Conservation (phyloP, 2,113 vertebrate genomes). For the Otolemur garnettii region DNA sequence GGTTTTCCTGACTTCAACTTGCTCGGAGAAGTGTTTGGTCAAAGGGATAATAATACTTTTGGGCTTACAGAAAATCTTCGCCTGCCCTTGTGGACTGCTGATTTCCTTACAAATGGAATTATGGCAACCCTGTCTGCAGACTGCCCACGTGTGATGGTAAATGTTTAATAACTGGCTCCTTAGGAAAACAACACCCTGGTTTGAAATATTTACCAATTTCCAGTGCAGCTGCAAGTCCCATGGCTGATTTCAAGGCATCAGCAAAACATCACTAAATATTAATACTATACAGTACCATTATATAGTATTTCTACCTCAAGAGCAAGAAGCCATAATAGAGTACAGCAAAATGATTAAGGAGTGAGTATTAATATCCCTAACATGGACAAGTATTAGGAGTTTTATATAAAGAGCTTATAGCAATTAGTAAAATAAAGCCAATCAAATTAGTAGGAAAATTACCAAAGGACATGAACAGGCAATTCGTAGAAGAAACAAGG, state of each 20-base stretch:
- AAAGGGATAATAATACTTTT: not conserved
- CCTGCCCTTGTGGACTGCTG: not conserved
- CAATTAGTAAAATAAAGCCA: conserved; percentile 21
- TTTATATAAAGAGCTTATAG: not conserved
- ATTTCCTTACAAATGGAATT: conserved; percentile 2
- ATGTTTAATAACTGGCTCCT: not conserved
- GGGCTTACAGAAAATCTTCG: not conserved
- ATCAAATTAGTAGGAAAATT: not conserved
- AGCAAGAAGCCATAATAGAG: not conserved
- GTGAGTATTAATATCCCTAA: not conserved
- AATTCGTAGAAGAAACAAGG: conserved; percentile 29
- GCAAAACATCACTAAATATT: not conserved
- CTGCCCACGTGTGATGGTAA: not conserved
- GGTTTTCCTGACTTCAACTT: not conserved
- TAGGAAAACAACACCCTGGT: not conserved
- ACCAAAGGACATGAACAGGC: not conserved
- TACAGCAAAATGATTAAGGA: conserved; percentile 27
- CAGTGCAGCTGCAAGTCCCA: not conserved
- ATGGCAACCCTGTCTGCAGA: not conserved
- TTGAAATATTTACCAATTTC: not conserved
- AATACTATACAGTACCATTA: not conserved
- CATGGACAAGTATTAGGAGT: not conserved
- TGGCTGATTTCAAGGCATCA: not conserved
- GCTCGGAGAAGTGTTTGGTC: not conserved
- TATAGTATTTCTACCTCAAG: not conserved